Evolutionary conservation across 2,888 invertebrate genomes (phyloP), one percentile per base, ranked within the genome.

Genomic region (Agrilus biguttatus): DNA sequence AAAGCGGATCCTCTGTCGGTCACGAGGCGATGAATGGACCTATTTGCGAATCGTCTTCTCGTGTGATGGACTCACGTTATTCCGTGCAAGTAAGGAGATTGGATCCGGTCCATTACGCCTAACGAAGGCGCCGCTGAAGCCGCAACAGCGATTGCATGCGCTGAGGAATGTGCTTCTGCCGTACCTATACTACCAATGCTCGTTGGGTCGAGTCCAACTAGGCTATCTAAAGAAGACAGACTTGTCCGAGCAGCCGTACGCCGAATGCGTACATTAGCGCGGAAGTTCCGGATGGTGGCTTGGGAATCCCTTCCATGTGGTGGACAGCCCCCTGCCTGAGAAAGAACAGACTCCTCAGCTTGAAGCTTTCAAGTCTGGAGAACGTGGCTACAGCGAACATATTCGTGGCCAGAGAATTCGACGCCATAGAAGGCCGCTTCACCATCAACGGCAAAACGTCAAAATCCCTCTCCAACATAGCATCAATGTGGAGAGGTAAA

Each of bases 211-310:
- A 13, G 17, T 0, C 42, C 64, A 0, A 47, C 51, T 8, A 42
- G 48, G 37, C 43, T 61, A 65, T 43, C 33, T 49, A 0, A 47
- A 51, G 37, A 49, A 61, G 17, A 17, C 17, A 35, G 53, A 13
- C 55, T 40, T 45, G 5, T 19, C 6, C 35, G 14, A 4, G 36
- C 21, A 21, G 17, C 17, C 17, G 17, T 17, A 3, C 17, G 17
- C 55, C 60, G 1, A 45, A 37, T 1, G 58, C 48, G 1, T 63
- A 57, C 42, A 57, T 59, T 40, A 58, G 65, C 37, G 54, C 60
- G 0, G 14, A 50, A 1, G 36, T 50, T 1, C 5, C 14, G 36
- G 41, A 41, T 10, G 45, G 36, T 39, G 52, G 21, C 49, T 2
- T 37, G 48, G 2, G 43, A 57, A 50, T 44, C 60, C 54, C 12